Conservation (phyloP, 2,888 invertebrate species). For the Harmothoe impar region DNA sequence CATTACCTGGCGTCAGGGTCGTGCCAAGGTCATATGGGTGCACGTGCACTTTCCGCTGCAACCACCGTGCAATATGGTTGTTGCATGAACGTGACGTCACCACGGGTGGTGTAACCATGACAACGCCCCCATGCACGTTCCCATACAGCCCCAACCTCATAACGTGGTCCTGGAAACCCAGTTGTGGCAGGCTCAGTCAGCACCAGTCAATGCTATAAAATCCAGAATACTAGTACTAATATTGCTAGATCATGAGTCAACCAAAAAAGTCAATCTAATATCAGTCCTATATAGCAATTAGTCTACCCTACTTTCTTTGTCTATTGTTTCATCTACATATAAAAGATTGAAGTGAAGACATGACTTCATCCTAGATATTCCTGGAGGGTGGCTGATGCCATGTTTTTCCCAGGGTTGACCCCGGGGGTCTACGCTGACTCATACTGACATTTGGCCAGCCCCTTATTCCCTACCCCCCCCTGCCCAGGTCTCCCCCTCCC, state of each 20-base stretch:
- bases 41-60: not conserved
- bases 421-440: not conserved
- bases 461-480: not conserved
- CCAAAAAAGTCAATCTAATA: too few species aligned
- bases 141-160: not conserved
- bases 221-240: too few species aligned
- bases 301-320: too few species aligned
- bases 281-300: too few species aligned
- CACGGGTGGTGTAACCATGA: not conserved
- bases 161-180: not conserved
- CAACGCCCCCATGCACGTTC: not conserved
- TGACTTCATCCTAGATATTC: too few species aligned
- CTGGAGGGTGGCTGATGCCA: too few species aligned
- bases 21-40: not conserved
- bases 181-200: too few species aligned
- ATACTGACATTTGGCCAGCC: not conserved
- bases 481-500: not conserved
- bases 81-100: slow-evolving; percentile 6
- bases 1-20: not conserved
- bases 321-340: too few species aligned
- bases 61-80: slow-evolving; percentile 6
- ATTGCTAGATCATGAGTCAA: too few species aligned
- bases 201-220: too few species aligned
- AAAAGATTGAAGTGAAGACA: too few species aligned
- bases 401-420: not conserved